Base-by-base conservation (phyloP, 2,888 invertebrate genomes). In the Drosophila fungiperda region DNA sequence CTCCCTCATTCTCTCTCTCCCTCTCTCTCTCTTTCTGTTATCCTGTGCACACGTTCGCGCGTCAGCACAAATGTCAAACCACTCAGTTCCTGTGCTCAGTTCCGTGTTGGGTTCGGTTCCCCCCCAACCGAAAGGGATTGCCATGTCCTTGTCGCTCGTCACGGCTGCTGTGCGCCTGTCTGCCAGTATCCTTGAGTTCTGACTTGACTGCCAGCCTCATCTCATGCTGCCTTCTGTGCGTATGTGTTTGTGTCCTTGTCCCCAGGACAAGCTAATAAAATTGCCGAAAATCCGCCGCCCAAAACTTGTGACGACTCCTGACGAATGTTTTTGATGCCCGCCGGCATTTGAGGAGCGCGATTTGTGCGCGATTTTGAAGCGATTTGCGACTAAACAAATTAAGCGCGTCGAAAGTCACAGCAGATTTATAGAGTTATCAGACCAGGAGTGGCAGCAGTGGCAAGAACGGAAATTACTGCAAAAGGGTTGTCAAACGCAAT, bases 11-110 rank as follows among this genome's bases (percentile, higher is more conserved):
- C 17, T 50, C 49, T 50, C 50, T 32, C 7, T 32, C 33, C 8
- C 1, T 32, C n/a, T 6, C 11, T 15, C 20, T 38, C 26, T 38
- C 26, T 8, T 17, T n/a, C 26, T 29, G 38, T 38, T n/a, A 69
- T 78, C 87, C 86, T 72, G 60, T 90, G 80, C 86, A 90, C 86
- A 89, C 91, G 91, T 90, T 89, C 90, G 86, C 90, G 83, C 90
- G 82, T 91, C 89, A 89, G 89, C 88, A 87, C 87, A 87, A 90
- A 90, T 87, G 87, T 87, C 87, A 87, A 87, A 87, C 91, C 91
- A 90, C 90, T 90, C 90, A 80, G 83, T 70, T 71, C 76, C 80
- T 76, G 82, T 54, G 63, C 52, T 48, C 62, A 36, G 29, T 49
- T 63, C 63, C 38, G 35, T 64, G 42, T 42, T 57, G 15, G 15